phyloP scores from a whole-genome alignment of 2,797 vertebrate genomes.

The Rhyacichthys aspro region DNA sequence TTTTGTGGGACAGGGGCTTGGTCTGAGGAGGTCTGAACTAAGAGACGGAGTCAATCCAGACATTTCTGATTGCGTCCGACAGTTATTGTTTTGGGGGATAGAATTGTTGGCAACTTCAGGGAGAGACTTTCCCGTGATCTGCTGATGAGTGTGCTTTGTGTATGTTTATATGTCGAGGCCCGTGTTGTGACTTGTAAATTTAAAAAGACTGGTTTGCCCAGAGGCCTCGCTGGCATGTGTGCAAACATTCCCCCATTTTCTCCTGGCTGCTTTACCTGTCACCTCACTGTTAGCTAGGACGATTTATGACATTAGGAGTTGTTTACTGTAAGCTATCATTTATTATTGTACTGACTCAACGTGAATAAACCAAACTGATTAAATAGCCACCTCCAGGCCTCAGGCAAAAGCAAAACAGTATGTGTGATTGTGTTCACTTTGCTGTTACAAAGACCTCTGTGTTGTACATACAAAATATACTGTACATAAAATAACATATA shows the following conservation, averaged over 20 bases:
- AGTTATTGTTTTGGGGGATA: constrained; percentile 62
- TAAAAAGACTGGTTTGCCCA: constrained; percentile 20
- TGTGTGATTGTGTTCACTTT: constrained; percentile 27
- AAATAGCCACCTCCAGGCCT: constrained; percentile 13
- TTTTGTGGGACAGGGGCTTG: constrained; percentile 19
- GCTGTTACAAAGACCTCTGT: constrained; percentile 46
- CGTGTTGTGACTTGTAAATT: constrained; percentile 33
- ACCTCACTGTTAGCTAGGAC: constrained; percentile 31
- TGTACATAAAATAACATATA: constrained; percentile 23
- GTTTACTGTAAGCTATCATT: constrained; percentile 43
- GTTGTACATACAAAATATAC: constrained; percentile 13
- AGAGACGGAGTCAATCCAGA: constrained; percentile 35
- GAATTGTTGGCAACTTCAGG: constrained; percentile 37
- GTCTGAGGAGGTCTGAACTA: constrained; percentile 34
- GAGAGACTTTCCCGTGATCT: constrained; percentile 16
- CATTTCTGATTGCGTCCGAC: constrained; percentile 49
- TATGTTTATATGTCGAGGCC: constrained; percentile 26
- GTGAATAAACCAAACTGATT: constrained; percentile 37
- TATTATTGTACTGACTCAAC: constrained; percentile 44
- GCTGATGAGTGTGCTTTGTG: constrained; percentile 8
- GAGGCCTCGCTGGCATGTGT: constrained; percentile 2
- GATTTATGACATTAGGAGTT: constrained; percentile 54
- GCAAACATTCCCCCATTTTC: constrained; percentile 3
- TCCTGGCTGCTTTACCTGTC: constrained; percentile 28
- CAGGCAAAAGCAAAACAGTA: constrained; percentile 10